phyloP scores from a whole-genome alignment of 2,113 vertebrate species.

The Marmota flaviventris region DNA sequence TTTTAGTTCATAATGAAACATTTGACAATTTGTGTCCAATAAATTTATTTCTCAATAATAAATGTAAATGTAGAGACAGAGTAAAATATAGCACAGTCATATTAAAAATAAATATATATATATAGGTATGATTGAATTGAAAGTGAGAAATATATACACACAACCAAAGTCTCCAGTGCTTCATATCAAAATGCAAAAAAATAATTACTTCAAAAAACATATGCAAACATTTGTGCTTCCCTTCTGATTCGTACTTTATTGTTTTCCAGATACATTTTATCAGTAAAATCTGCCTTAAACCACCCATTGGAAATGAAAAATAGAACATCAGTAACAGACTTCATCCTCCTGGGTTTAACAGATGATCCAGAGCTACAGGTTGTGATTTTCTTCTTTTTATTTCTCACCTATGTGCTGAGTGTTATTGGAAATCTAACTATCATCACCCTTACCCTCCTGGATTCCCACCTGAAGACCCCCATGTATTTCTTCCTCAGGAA shows the following conservation, averaged over 20 bases:
- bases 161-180: not conserved
- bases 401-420: conserved; percentile 50
- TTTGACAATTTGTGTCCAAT: not conserved
- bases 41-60: not conserved
- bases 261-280: not conserved
- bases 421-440: conserved; percentile 70
- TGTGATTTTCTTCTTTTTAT: conserved; percentile 57
- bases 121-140: not conserved
- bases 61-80: not conserved
- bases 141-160: not conserved
- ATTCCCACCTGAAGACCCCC: conserved; percentile 68
- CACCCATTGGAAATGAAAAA: conserved; percentile 55
- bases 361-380: conserved; percentile 34
- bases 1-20: not conserved
- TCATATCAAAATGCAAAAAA: not conserved
- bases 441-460: conserved; percentile 48
- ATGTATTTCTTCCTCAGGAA: conserved; percentile 78
- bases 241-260: not conserved
- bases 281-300: not conserved
- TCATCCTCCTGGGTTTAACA: conserved; percentile 73
- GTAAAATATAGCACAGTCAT: not conserved
- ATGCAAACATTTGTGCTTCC: not conserved
- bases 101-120: not conserved
- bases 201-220: not conserved
- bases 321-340: conserved; percentile 24